Base-by-base conservation (phyloP, 2,888 invertebrate genomes). In the Tetramorium bicarinatum region DNA sequence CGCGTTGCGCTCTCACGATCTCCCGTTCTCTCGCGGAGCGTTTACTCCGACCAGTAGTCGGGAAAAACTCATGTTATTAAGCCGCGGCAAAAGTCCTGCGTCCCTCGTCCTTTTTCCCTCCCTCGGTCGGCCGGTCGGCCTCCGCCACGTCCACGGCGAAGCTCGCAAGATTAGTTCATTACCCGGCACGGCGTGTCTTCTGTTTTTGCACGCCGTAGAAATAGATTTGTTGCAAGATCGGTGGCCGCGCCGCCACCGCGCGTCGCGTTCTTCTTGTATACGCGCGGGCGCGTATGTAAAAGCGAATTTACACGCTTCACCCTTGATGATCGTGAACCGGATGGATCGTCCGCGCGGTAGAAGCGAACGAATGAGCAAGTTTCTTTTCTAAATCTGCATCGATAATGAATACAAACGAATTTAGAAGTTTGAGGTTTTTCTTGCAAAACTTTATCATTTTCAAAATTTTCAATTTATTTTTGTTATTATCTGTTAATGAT, bases 1-100 rank as follows among this genome's bases (percentile, higher is more conserved):
- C 80, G 47, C 62, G n/a, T 56, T 9, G 34, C 66, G 75, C 64
- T 76, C 79, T 79, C 66, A 71, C 81, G 54, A 64, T 84, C 72
- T 67, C 69, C 66, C 69, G 62, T 75, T 69, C 67, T 82, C 82
- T 59, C 49, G 56, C 25, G 21, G 29, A 64, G 87, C 88, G 90
- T 93, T 93, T 90, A 89, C 88, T 84, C 85, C 89, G 79, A 86
- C 84, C 87, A 84, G 85, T 9, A 41, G 76, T 80, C 77, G 88
- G 91, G 91, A 94, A 94, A 94, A 94, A 93, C 91, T 93, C 91
- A 87, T 90, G 93, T 94, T 94, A 94, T 94, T 94, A 94, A 93
- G 93, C 92, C 91, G 90, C 90, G 90, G 92, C 90, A 91, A 92
- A 90, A 92, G 91, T 93, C 87, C 87, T 82, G 85, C 84, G 84